phyloP scores from a whole-genome alignment of 2,888 invertebrate genomes.

The Eucera pruinosa region DNA sequence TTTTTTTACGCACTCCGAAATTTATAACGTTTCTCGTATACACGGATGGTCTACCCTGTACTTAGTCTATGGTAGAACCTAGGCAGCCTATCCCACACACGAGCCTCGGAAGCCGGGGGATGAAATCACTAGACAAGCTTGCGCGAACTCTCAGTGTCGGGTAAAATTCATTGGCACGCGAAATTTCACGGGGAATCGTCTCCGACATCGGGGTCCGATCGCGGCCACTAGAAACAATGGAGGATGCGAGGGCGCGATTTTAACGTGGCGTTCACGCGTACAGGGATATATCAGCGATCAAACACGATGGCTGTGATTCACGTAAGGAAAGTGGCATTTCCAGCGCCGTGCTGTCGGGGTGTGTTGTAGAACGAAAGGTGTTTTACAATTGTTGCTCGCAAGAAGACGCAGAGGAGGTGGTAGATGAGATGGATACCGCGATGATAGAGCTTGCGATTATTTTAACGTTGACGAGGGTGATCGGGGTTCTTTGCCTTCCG shows the following conservation, averaged over 20 bases:
- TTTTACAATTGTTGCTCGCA: too few species aligned
- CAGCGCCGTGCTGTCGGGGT: slow-evolving; percentile 50
- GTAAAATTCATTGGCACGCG: slow-evolving; percentile 60
- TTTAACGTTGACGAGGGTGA: slow-evolving; percentile 64
- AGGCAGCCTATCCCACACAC: slow-evolving; percentile 71
- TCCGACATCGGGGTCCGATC: too few species aligned
- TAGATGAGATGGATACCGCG: background rate
- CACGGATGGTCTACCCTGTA: too few species aligned
- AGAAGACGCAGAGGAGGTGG: too few species aligned
- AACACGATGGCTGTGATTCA: slow-evolving; percentile 53
- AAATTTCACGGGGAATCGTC: slow-evolving; percentile 42
- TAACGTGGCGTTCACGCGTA: slow-evolving; percentile 19
- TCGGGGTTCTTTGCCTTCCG: slow-evolving; percentile 74
- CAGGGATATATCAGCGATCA: slow-evolving; percentile 12
- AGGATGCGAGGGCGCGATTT: slow-evolving; percentile 1
- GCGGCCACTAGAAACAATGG: too few species aligned
- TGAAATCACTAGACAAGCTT: slow-evolving; percentile 80
- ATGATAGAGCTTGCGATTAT: slow-evolving; percentile 62
- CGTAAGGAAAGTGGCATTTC: slow-evolving; percentile 33
- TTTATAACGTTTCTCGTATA: too few species aligned
- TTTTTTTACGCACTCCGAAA: too few species aligned
- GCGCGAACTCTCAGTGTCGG: slow-evolving; percentile 67
- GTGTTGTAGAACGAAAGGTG: slow-evolving; percentile 71
- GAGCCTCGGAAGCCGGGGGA: slow-evolving; percentile 65
- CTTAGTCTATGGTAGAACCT: too few species aligned